These are phyloP conservation scores for Semaprochilodus insignis DNA, from an alignment of 2,797 vertebrate genomes.

Conservation along the genomic window DNA sequence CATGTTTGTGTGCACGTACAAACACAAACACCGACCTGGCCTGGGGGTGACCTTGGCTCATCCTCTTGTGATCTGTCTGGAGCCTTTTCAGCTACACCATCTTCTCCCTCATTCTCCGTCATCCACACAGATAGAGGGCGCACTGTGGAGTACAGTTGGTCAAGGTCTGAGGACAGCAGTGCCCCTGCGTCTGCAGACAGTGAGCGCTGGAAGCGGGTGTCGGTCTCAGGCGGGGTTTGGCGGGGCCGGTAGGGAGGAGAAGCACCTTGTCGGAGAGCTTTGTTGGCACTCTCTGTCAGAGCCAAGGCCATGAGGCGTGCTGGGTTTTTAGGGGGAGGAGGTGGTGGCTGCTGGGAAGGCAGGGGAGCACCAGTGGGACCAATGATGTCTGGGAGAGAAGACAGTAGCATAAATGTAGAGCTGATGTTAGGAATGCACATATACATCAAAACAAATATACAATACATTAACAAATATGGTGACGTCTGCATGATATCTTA, in stretches of 20 bases:
- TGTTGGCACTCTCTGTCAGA: conserved; percentile 82
- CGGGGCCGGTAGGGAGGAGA: conserved; percentile 64
- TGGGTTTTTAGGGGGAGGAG: conserved; percentile 83
- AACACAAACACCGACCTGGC: conserved; percentile 48
- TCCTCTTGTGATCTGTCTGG: conserved; percentile 37
- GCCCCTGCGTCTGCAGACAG: conserved; percentile 76
- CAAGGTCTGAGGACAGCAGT: conserved; percentile 65
- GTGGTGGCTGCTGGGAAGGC: conserved; percentile 76
- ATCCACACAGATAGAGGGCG: conserved; percentile 70
- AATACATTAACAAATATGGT: too few relatives aligned
- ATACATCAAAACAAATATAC: too few relatives aligned
- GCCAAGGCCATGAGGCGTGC: conserved; percentile 84
- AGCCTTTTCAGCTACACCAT: conserved; percentile 16
- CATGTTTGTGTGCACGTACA: neutral
- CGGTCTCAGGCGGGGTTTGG: conserved; percentile 49
- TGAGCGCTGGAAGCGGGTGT: conserved; percentile 69
- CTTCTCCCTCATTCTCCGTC: conserved; percentile 52
- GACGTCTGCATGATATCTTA: too few relatives aligned
- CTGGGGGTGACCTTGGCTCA: conserved; percentile 48
- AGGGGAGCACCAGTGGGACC: conserved; percentile 64
- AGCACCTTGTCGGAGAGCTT: conserved; percentile 74
- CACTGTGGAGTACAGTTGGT: conserved; percentile 74
- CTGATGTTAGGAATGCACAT: neutral
- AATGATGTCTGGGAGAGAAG: conserved; percentile 55
- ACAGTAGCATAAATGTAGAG: neutral